Evolutionary conservation across 2,797 vertebrate genomes (phyloP).

Genomic region (Pseudotriccus pelzelni): DNA sequence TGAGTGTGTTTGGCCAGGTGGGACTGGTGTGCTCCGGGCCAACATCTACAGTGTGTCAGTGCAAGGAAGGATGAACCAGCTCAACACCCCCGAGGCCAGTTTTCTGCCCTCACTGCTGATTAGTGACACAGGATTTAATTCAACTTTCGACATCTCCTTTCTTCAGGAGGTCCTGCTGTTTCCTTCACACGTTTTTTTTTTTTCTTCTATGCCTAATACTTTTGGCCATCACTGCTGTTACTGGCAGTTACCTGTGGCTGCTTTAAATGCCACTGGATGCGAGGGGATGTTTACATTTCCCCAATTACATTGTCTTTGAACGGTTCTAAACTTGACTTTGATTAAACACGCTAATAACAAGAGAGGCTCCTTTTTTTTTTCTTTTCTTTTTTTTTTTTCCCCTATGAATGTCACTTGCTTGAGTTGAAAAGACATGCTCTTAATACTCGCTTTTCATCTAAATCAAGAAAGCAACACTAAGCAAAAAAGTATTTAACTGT

Average conservation of each 20-base stretch:
- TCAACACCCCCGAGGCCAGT: not conserved
- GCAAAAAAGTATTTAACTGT: slow-evolving; percentile 78
- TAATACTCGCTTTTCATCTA: slow-evolving; percentile 79
- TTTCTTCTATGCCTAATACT: not conserved
- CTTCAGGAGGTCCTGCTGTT: slow-evolving; percentile 15
- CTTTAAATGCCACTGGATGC: slow-evolving; percentile 3
- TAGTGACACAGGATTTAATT: not conserved
- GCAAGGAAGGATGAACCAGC: not conserved
- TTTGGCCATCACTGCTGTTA: not conserved
- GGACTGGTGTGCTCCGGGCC: not conserved
- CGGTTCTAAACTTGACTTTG: slow-evolving; percentile 75
- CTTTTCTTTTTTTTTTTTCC: not conserved
- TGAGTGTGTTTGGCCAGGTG: rapidly evolving
- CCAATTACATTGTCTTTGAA: slow-evolving; percentile 57
- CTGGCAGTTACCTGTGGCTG: slow-evolving; percentile 56
- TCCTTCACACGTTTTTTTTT: not conserved
- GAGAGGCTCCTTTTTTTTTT: slow-evolving; percentile 46
- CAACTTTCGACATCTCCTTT: not conserved
- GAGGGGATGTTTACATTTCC: slow-evolving; percentile 34
- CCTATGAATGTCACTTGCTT: slow-evolving; percentile 69
- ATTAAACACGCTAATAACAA: slow-evolving; percentile 70
- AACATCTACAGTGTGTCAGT: rapidly evolving
- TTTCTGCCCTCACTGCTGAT: not conserved
- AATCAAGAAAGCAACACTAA: slow-evolving; percentile 76
- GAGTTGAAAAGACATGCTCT: slow-evolving; percentile 75